These are phyloP conservation scores for Lingula anatina DNA, from an alignment of 2,888 invertebrate genomes.

Conservation along the genomic window DNA sequence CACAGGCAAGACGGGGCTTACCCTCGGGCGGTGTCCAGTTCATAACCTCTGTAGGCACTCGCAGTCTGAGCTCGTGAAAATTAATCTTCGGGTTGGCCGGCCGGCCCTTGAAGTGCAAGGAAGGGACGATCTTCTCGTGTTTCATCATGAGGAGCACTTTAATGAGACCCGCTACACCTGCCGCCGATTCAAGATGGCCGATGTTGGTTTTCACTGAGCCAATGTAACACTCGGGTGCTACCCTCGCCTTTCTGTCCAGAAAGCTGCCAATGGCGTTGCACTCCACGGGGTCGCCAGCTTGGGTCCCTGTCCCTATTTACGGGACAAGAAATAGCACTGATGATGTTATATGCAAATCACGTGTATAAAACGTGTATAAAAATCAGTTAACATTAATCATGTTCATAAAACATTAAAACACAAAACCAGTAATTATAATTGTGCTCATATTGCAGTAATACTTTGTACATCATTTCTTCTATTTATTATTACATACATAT, in stretches of 20 bases:
- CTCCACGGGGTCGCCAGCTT: slow-evolving; percentile 24
- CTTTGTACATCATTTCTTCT: too few species aligned
- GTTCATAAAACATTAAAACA: too few species aligned
- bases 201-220: slow-evolving; percentile 36
- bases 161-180: slow-evolving; percentile 27
- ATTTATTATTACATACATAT: too few species aligned
- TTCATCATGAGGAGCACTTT: slow-evolving; percentile 32
- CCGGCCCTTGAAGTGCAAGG: slow-evolving; percentile 17
- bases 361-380: too few species aligned
- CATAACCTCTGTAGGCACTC: slow-evolving; percentile 12
- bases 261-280: slow-evolving; percentile 14
- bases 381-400: too few species aligned
- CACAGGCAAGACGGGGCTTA: slow-evolving; percentile 16
- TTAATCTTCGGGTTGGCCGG: slow-evolving; percentile 23
- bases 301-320: slow-evolving; percentile 29
- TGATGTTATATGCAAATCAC: too few species aligned
- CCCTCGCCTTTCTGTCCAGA: neutral
- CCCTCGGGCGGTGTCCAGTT: slow-evolving; percentile 8
- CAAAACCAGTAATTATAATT: too few species aligned
- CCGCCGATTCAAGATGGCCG: slow-evolving; percentile 29
- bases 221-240: slow-evolving; percentile 16
- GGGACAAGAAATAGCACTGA: too few species aligned
- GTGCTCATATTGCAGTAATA: too few species aligned
- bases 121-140: slow-evolving; percentile 22
- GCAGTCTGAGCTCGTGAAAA: slow-evolving; percentile 16